Evolutionary conservation across 2,888 invertebrate species (phyloP).

Genomic region (Epicampocera succincta): DNA sequence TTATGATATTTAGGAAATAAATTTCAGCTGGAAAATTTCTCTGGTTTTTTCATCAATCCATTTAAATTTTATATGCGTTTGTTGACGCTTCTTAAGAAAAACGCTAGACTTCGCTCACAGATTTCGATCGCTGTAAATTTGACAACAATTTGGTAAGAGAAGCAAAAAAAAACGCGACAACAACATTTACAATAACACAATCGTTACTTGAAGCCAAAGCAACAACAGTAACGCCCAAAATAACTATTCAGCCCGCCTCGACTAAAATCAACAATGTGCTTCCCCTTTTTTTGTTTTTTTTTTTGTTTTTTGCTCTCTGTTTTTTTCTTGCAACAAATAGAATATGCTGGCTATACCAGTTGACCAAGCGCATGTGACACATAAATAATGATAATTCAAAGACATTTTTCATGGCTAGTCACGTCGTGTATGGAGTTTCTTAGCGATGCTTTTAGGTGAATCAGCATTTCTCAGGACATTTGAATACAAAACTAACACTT

Average conservation of each 20-base stretch:
- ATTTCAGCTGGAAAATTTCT: not conserved
- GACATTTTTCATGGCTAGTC: no score
- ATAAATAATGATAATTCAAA: no score
- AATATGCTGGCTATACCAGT: no score
- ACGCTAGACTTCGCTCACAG: slow-evolving; percentile 38
- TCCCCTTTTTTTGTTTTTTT: slow-evolving; percentile 27
- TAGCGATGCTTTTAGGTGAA: no score
- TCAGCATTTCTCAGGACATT: no score
- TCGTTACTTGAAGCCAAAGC: slow-evolving; percentile 11
- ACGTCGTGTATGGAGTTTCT: no score
- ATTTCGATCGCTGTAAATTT: slow-evolving; percentile 63
- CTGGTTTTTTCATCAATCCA: no score
- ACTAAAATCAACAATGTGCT: slow-evolving; percentile 60
- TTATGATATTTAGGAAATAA: no score
- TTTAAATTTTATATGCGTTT: slow-evolving; percentile 20
- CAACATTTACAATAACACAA: slow-evolving; percentile 10
- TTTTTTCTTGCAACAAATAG: no score
- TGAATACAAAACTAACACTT: no score
- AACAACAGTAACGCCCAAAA: slow-evolving; percentile 41
- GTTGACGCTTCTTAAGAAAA: slow-evolving; percentile 41
- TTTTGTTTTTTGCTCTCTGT: no score
- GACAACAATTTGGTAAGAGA: slow-evolving; percentile 50
- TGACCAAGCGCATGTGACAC: no score
- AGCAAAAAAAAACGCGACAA: slow-evolving; percentile 10
- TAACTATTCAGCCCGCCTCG: slow-evolving; percentile 44